Base-by-base conservation (phyloP, 2,888 invertebrate species). In the Cerastis rubricosa region DNA sequence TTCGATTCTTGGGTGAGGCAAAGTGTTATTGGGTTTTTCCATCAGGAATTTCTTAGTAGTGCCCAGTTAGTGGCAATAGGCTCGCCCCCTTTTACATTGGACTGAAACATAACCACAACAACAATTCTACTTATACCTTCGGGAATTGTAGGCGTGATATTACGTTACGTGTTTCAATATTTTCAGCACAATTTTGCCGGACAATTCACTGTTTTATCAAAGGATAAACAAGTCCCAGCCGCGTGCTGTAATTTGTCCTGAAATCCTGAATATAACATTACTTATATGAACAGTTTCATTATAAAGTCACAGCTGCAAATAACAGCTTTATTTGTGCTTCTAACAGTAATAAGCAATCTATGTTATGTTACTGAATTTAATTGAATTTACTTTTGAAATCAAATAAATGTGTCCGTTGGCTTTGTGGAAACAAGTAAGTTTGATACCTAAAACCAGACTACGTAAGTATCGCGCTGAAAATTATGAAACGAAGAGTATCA, bases 281-380 rank as follows among this genome's bases (percentile, higher is more conserved):
- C 51, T 79, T 71, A 63, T 70, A 79, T 35, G 25, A 54, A 63
- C 61, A 63, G 35, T 64, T 71, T 47, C 35, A 80, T 71, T 77
- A 77, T 54, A 71, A 63, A 80, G 63, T 77, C 71, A 40, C 47
- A 51, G 54, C 40, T 77, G 47, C n/a, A 45, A 11, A 29, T 80
- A 54, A 47, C n/a, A 47, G 51, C n/a, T 80, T 64, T 43, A 64
- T 71, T 40, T 47, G 25, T 29, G 51, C 12, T 51, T 9, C 17
- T 61, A 54, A 70, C 59, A 47, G 29, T 25, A 45, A 40, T 49
- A 77, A 29, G 7, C 74, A 51, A 29, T 12, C 0, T 59, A 35
- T 22, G 4, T 49, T 67, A 43, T 43, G 43, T 43, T 2, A 17
- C 14, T 43, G 49, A 66, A 64, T 40, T 57, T 2, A 54, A n/a